These are phyloP conservation scores for Sebastes trivittatus DNA, from an alignment of 2,797 vertebrate species.

Conservation along the genomic window DNA sequence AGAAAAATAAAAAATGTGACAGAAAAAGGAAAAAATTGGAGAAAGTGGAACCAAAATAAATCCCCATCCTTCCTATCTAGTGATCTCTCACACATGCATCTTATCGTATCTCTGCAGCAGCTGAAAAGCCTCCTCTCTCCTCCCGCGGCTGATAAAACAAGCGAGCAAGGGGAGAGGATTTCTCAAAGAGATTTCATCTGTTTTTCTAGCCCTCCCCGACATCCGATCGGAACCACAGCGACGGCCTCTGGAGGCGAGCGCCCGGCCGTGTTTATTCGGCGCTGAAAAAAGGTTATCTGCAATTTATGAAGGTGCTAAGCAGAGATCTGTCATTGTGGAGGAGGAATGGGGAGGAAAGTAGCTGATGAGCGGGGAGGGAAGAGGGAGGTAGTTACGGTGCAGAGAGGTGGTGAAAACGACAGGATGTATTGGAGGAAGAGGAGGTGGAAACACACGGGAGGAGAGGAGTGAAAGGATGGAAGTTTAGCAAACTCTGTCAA, in stretches of 20 bases:
- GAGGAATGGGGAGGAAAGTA: background rate
- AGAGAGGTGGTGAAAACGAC: constrained; percentile 31
- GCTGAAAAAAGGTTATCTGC: constrained; percentile 69
- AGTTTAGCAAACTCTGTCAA: background rate
- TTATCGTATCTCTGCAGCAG: constrained; percentile 38
- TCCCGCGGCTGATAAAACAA: constrained; percentile 54
- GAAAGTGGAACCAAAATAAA: background rate
- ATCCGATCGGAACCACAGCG: constrained; percentile 36
- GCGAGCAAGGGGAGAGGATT: constrained; percentile 14
- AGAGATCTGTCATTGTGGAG: constrained; percentile 71
- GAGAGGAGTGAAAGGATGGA: background rate
- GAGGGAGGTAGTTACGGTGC: background rate
- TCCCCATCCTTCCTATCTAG: background rate
- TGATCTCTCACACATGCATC: constrained; percentile 36
- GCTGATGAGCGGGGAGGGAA: background rate
- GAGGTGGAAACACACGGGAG: constrained; percentile 1
- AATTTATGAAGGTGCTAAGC: constrained; percentile 74
- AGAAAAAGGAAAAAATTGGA: background rate
- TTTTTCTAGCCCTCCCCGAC: constrained; percentile 54
- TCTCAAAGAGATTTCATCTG: constrained; percentile 63
- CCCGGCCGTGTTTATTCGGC: constrained; percentile 50
- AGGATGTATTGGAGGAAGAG: constrained; percentile 20
- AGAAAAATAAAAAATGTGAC: background rate
- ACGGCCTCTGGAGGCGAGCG: constrained; percentile 40
- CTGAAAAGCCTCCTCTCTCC: constrained; percentile 42